A percentile compares a stretch with the other conserved stretches of the same genome.
These are phyloP conservation scores for Ursus arctos DNA, from an alignment of 2,113 vertebrate genomes.

Conservation along the genomic window DNA sequence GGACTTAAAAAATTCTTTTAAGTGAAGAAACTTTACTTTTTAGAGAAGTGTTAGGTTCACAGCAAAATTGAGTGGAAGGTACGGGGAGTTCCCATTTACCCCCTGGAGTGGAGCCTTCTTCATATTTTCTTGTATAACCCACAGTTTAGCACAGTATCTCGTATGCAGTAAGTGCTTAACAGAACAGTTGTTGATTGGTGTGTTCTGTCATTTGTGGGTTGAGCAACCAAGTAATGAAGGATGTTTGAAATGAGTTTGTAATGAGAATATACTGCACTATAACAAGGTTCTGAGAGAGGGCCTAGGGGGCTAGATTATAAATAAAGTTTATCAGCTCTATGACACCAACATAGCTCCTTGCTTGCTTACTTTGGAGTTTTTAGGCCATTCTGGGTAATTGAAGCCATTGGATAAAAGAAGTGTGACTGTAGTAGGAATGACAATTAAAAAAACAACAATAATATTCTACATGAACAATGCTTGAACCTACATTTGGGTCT, in stretches of 20 bases:
- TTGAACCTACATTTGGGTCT: background rate
- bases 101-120: background rate
- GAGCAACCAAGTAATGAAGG: background rate
- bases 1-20: background rate
- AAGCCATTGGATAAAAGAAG: background rate
- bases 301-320: background rate
- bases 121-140: background rate
- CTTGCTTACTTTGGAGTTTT: constrained; percentile 5
- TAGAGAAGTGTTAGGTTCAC: background rate
- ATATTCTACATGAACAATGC: background rate
- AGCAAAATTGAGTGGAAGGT: background rate
- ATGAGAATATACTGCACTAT: background rate
- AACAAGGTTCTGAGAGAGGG: background rate
- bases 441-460: background rate
- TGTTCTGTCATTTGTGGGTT: background rate
- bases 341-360: background rate
- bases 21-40: background rate
- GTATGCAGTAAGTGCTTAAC: background rate
- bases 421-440: background rate
- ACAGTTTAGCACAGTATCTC: background rate
- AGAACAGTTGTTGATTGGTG: background rate
- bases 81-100: background rate
- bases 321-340: background rate
- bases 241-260: constrained; percentile 34
- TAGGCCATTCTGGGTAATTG: constrained; percentile 40